Percentiles rank a stretch among this genome's conserved stretches.
Evolutionary conservation across 2,113 vertebrate genomes (phyloP).

Genomic region (Gobio gobio): DNA sequence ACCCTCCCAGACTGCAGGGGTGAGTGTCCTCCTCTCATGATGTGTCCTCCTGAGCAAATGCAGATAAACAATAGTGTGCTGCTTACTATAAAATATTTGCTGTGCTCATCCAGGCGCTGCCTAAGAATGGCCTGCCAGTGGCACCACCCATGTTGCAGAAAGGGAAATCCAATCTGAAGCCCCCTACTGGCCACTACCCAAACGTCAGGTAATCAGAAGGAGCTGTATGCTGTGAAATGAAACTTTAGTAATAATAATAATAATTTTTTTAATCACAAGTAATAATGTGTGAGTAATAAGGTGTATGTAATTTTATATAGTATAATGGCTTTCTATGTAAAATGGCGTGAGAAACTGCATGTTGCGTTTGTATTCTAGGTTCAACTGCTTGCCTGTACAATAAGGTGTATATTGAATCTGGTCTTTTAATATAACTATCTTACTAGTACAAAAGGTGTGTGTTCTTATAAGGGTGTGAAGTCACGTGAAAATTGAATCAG

Average conservation of each 20-base stretch:
- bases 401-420: no score
- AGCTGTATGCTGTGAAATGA: background rate
- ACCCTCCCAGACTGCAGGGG: slow-evolving; percentile 46
- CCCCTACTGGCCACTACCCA: slow-evolving; percentile 69
- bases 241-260: background rate
- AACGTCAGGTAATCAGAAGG: slow-evolving; percentile 43
- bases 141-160: slow-evolving; percentile 52
- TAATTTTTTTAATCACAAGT: background rate
- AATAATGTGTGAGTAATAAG: no score
- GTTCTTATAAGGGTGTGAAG: no score
- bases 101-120: slow-evolving; percentile 53
- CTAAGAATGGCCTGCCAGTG: slow-evolving; percentile 49
- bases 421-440: no score
- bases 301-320: no score
- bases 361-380: no score
- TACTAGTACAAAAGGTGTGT: no score
- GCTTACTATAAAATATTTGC: background rate
- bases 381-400: no score
- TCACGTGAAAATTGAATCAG: background rate
- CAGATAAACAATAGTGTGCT: no score
- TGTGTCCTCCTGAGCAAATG: background rate
- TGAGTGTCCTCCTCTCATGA: slow-evolving; percentile 8
- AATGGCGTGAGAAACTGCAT: no score
- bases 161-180: slow-evolving; percentile 63
- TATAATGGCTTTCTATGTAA: no score